Percentiles rank a stretch among this genome's conserved stretches.
These are phyloP conservation scores for Dasyprocta punctata DNA, from an alignment of 2,113 vertebrate genomes.

Conservation along the genomic window DNA sequence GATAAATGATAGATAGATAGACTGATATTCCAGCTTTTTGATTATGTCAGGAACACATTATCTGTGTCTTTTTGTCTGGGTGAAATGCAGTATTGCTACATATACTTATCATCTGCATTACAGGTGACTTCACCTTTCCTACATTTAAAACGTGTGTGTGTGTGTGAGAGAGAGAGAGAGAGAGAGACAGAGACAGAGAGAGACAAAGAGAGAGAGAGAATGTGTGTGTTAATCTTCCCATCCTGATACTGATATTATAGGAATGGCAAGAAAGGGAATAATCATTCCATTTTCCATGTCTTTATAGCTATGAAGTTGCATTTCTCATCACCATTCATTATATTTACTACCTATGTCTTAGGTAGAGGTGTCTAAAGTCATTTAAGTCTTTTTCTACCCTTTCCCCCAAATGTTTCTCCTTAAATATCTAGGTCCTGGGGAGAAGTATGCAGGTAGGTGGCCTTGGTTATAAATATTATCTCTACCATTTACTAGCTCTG, in stretches of 20 bases:
- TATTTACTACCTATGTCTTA: background rate
- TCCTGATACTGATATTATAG: background rate
- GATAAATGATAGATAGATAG: background rate
- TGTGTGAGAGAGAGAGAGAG: no score
- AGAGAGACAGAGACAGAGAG: no score
- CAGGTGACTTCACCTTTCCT: background rate
- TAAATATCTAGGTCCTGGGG: background rate
- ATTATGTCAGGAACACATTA: background rate
- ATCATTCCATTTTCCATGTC: background rate
- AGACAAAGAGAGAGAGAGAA: no score
- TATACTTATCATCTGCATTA: background rate
- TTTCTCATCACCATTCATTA: background rate
- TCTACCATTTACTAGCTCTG: background rate
- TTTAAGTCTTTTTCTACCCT: background rate
- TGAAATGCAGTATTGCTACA: background rate
- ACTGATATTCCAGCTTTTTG: background rate
- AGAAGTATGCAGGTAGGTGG: background rate
- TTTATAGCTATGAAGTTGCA: background rate
- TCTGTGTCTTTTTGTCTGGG: background rate
- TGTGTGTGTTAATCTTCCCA: background rate
- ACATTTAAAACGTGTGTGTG: background rate
- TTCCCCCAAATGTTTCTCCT: background rate
- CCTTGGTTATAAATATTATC: background rate
- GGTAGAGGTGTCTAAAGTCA: no score
- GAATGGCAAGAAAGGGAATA: background rate